A percentile compares a stretch with the other conserved stretches of the same genome.
Conservation (phyloP, 1,140 invertebrate genomes). For the Mamestra configurata region DNA sequence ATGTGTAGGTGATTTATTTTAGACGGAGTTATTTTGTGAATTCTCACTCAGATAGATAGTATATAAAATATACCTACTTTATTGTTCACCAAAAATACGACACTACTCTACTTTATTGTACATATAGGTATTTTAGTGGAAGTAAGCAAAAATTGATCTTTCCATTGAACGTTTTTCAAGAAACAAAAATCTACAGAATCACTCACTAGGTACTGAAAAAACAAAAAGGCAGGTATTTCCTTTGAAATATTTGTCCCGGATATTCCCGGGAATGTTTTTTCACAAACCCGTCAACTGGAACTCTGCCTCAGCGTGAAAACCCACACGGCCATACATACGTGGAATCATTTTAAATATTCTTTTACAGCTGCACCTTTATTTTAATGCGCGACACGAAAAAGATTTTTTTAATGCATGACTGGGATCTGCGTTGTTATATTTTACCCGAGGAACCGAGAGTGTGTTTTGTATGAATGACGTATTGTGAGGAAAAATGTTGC, state of each 20-base stretch:
- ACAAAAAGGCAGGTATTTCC: too few species aligned
- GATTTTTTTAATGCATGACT: constrained; percentile 4
- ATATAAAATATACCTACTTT: too few species aligned
- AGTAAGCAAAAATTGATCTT: too few species aligned
- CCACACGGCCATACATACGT: neutral
- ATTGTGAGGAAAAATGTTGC: neutral
- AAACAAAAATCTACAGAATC: too few species aligned
- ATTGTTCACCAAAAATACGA: too few species aligned
- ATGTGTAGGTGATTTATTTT: too few species aligned
- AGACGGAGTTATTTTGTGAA: too few species aligned
- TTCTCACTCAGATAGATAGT: too few species aligned
- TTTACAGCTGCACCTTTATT: neutral
- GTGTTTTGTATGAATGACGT: neutral
- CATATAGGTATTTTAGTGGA: too few species aligned
- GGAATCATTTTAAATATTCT: constrained; percentile 32
- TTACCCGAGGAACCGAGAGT: neutral
- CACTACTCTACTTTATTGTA: too few species aligned
- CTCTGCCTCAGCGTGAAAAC: neutral
- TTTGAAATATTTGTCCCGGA: neutral
- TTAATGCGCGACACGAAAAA: neutral
- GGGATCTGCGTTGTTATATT: neutral
- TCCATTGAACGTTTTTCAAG: too few species aligned
- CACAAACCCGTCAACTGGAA: neutral
- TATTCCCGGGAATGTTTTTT: neutral
- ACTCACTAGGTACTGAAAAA: too few species aligned